phyloP scores from a whole-genome alignment of 2,888 invertebrate species.

The Pteria penguin region DNA sequence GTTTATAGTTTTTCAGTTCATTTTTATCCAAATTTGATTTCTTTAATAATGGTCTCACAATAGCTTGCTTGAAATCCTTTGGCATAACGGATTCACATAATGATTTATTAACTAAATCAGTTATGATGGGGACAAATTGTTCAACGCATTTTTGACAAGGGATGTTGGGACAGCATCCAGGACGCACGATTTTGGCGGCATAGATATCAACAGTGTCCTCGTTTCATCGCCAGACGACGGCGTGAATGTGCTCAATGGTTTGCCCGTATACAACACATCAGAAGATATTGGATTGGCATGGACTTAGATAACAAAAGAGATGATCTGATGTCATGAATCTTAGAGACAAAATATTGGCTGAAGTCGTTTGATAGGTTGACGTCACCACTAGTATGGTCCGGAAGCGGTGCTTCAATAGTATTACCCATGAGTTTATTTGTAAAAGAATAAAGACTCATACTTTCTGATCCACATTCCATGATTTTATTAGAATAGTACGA shows the following conservation, averaged over 20 bases:
- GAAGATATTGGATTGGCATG: neutral
- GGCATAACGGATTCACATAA: neutral
- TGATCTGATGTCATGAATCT: neutral
- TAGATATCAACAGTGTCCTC: neutral
- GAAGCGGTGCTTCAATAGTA: neutral
- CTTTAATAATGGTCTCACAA: neutral
- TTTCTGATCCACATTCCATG: neutral
- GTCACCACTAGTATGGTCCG: neutral
- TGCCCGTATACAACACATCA: neutral
- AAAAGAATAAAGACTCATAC: neutral
- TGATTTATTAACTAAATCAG: neutral
- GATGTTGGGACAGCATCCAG: neutral
- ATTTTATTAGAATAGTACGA: neutral
- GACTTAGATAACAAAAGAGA: neutral
- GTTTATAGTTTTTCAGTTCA: slow-evolving; percentile 2
- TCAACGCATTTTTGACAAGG: neutral
- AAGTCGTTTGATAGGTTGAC: neutral
- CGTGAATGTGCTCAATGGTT: neutral
- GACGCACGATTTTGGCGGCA: neutral
- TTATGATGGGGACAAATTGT: neutral
- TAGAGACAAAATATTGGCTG: neutral
- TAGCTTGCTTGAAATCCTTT: neutral
- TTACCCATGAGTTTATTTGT: neutral
- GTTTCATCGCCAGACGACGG: neutral
- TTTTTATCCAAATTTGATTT: neutral